phyloP scores from a whole-genome alignment of 1,140 invertebrate genomes.

The Hyles euphorbiae region DNA sequence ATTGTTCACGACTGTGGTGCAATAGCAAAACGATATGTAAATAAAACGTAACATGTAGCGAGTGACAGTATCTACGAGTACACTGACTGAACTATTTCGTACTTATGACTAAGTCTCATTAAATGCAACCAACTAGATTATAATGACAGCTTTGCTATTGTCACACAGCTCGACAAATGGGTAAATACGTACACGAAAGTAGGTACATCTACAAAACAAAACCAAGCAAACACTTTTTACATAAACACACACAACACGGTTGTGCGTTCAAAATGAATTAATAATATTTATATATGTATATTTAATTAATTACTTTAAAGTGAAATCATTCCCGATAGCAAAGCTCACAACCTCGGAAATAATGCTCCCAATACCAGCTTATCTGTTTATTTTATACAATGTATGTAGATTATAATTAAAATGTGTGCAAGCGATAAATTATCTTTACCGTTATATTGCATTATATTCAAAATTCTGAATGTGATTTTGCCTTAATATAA shows the following conservation, averaged over 20 bases:
- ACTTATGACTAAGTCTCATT: constrained; percentile 62
- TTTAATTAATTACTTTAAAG: constrained; percentile 47
- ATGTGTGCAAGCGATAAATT: constrained; percentile 37
- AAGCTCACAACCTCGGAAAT: constrained; percentile 73
- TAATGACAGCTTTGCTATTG: constrained; percentile 54
- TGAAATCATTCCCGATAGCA: constrained; percentile 70
- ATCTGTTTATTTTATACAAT: constrained; percentile 58
- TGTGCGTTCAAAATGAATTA: constrained; percentile 63
- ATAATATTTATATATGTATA: constrained; percentile 52
- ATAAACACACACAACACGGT: constrained; percentile 64
- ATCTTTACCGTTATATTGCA: not conserved
- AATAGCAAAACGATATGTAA: constrained; percentile 50
- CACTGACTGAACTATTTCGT: constrained; percentile 32
- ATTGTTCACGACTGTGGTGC: constrained; percentile 55
- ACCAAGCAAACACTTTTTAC: constrained; percentile 61
- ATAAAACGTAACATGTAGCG: constrained; percentile 23
- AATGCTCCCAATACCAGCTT: constrained; percentile 74
- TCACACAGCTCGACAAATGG: constrained; percentile 48
- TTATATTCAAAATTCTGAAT: not conserved
- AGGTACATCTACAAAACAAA: constrained; percentile 57
- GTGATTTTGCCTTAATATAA: not conserved
- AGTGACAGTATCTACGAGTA: constrained; percentile 34
- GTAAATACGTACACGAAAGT: constrained; percentile 58
- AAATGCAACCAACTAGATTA: constrained; percentile 60
- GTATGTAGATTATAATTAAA: constrained; percentile 35